Conservation (phyloP, 1,140 invertebrate species). For the Nilaparvata lugens region DNA sequence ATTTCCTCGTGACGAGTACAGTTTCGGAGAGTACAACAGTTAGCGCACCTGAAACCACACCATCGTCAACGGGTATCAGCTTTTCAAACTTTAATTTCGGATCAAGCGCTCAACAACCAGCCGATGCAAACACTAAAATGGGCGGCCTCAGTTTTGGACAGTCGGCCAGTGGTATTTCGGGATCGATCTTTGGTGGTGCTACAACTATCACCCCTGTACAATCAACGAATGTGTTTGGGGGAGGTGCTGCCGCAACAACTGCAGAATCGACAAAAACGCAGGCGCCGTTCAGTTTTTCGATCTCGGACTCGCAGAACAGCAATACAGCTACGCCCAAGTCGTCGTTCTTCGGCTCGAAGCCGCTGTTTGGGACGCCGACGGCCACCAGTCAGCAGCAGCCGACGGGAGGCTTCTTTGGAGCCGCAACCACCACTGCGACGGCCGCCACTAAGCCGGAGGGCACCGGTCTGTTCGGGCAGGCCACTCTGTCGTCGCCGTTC, state of each 20-base stretch:
- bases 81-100: not conserved
- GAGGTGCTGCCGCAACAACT: not conserved
- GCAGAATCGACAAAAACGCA: not conserved
- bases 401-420: too few species aligned
- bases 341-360: constrained; percentile 22
- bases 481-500: constrained; percentile 15
- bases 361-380: constrained; percentile 22
- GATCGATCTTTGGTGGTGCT: not conserved
- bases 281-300: not conserved
- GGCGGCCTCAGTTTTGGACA: not conserved
- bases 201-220: not conserved
- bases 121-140: not conserved
- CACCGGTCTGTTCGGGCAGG: constrained; percentile 29
- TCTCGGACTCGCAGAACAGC: not conserved
- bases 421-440: not conserved
- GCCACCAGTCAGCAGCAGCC: not conserved
- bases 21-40: not conserved
- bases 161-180: not conserved
- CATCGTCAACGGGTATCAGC: not conserved
- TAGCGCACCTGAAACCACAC: not conserved
- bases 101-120: not conserved
- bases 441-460: constrained; percentile 23
- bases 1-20: too few species aligned
- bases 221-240: not conserved
- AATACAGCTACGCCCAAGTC: constrained; percentile 21